Conservation (phyloP, 2,113 vertebrate genomes). For the Oxyruncus cristatus region DNA sequence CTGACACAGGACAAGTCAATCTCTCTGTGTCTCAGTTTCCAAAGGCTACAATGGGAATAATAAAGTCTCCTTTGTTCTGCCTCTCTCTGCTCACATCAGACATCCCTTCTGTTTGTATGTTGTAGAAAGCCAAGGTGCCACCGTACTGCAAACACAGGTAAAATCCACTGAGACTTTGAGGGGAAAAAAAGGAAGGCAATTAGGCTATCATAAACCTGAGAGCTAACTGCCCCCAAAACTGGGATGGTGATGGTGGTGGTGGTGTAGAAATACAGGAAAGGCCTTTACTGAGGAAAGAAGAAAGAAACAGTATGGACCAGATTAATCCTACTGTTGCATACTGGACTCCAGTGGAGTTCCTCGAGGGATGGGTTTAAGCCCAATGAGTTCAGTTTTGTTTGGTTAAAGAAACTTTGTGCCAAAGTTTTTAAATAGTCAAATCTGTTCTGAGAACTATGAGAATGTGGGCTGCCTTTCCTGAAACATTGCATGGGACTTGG, state of each 20-base stretch:
- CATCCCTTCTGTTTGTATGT: not conserved
- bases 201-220: not conserved
- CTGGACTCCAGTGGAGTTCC: not conserved
- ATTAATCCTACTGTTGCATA: slow-evolving; percentile 2
- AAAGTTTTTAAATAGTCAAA: slow-evolving; percentile 51
- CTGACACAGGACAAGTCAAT: slow-evolving; percentile 47
- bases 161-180: not conserved
- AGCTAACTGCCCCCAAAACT: not conserved
- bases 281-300: not conserved
- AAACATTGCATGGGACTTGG: slow-evolving; percentile 40
- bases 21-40: slow-evolving; percentile 18
- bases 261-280: not conserved
- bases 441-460: slow-evolving; percentile 43
- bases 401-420: slow-evolving; percentile 34
- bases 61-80: slow-evolving; percentile 23
- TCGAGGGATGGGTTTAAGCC: slow-evolving; percentile 16
- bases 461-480: slow-evolving; percentile 54
- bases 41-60: slow-evolving; percentile 4
- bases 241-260: rapidly evolving
- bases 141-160: not conserved
- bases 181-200: not conserved
- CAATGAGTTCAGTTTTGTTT: slow-evolving; percentile 45
- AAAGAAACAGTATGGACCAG: not conserved
- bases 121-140: not conserved
- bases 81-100: not conserved